Evolutionary conservation across 64 coral and sea anemone species (phyloP).

Genomic region (Trachythela sp.): DNA sequence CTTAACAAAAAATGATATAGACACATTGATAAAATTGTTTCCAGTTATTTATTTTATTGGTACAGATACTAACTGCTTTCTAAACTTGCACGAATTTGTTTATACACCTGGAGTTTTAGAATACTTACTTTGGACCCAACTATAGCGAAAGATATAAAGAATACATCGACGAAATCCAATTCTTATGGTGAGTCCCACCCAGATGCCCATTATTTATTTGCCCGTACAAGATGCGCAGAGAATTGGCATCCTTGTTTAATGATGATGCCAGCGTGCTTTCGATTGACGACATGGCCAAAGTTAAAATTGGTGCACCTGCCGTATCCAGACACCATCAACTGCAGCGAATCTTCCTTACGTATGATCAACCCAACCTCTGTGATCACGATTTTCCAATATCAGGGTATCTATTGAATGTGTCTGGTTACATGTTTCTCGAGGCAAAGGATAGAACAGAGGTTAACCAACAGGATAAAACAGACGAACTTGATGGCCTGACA

Average conservation of each 20-base stretch:
- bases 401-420: background rate
- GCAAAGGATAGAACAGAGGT: no score
- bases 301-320: conserved; percentile 22
- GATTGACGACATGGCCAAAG: conserved; percentile 29
- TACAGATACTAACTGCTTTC: no score
- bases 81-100: no score
- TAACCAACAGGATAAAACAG: no score
- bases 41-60: no score
- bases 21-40: no score
- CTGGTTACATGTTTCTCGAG: conserved; percentile 36
- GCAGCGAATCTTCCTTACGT: background rate
- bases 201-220: conserved; percentile 38
- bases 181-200: conserved; percentile 16
- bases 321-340: conserved; percentile 32
- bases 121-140: no score
- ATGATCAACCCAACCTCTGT: conserved; percentile 15
- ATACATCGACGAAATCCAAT: no score
- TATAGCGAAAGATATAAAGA: no score
- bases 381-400: conserved; percentile 23
- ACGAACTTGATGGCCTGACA: background rate
- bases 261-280: background rate
- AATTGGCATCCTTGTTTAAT: conserved; percentile 10
- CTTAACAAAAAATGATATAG: no score
- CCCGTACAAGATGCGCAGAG: conserved; percentile 11
- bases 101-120: no score